Evolutionary conservation across 1,140 invertebrate species (phyloP).

Genomic region (Anthonomus grandis): DNA sequence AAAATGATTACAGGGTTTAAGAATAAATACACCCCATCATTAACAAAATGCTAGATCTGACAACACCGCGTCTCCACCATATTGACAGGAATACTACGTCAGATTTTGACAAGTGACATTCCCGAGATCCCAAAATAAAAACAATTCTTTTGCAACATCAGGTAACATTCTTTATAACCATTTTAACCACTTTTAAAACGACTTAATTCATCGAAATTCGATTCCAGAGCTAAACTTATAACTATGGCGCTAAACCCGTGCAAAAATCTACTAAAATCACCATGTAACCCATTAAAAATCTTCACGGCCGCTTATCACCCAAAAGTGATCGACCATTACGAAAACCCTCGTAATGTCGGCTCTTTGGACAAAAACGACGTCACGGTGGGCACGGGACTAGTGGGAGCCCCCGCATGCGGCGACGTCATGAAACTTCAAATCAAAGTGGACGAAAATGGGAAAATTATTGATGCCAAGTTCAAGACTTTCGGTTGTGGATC

Average conservation of each 20-base stretch:
- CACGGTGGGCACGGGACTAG: constrained; percentile 94
- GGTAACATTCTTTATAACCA: no score
- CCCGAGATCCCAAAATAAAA: no score
- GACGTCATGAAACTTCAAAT: constrained; percentile 99
- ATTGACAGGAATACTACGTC: no score
- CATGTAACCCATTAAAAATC: constrained; percentile 30
- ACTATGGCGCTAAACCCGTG: constrained; percentile 46
- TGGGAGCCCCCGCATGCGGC: constrained; percentile 98
- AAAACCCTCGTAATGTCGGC: constrained; percentile 98
- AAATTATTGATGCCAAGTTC: constrained; percentile 98
- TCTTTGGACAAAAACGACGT: constrained; percentile 94
- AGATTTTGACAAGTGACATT: no score
- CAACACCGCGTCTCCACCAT: no score
- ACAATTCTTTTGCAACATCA: no score
- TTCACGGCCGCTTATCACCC: constrained; percentile 42
- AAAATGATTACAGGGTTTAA: no score
- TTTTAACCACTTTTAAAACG: no score
- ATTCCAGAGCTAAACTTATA: no score
- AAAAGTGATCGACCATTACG: constrained; percentile 90
- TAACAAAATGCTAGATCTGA: no score
- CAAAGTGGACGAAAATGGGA: constrained; percentile 92
- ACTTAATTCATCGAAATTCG: no score
- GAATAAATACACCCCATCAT: no score
- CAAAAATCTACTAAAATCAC: constrained; percentile 32
- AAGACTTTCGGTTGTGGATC: constrained; percentile 99